Evolutionary conservation across 2,888 invertebrate genomes (phyloP).

Genomic region (Cerastis leucographa): DNA sequence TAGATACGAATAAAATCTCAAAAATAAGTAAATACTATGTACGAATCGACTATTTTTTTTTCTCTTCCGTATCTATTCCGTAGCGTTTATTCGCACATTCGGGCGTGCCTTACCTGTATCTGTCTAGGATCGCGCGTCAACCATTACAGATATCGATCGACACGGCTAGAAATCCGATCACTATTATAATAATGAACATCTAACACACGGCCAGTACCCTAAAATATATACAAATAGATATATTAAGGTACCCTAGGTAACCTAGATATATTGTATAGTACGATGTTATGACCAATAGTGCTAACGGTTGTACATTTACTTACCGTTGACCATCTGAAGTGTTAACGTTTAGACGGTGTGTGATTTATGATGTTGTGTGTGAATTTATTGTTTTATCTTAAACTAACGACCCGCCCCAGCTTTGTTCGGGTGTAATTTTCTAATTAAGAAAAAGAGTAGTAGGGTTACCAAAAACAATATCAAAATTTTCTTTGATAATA

Average conservation of each 20-base stretch:
- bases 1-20: background rate
- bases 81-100: background rate
- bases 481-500: background rate
- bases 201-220: background rate
- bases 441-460: background rate
- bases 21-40: too few relatives aligned
- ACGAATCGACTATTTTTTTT: background rate
- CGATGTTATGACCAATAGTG: slow-evolving; percentile 22
- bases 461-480: too few relatives aligned
- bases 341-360: slow-evolving; percentile 17
- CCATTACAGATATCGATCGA: slow-evolving; percentile 1
- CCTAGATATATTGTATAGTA: background rate
- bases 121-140: background rate
- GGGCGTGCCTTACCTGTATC: background rate
- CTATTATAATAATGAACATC: slow-evolving; percentile 19
- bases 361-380: slow-evolving; percentile 16
- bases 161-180: slow-evolving; percentile 15
- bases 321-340: slow-evolving; percentile 23
- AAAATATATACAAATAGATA: too few relatives aligned
- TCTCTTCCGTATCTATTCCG: too few relatives aligned
- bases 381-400: background rate
- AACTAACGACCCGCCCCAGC: background rate
- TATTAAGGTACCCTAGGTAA: background rate
- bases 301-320: slow-evolving; percentile 21
- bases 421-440: background rate